Conservation (phyloP, 2,113 vertebrate genomes). For the Lagopus muta region DNA sequence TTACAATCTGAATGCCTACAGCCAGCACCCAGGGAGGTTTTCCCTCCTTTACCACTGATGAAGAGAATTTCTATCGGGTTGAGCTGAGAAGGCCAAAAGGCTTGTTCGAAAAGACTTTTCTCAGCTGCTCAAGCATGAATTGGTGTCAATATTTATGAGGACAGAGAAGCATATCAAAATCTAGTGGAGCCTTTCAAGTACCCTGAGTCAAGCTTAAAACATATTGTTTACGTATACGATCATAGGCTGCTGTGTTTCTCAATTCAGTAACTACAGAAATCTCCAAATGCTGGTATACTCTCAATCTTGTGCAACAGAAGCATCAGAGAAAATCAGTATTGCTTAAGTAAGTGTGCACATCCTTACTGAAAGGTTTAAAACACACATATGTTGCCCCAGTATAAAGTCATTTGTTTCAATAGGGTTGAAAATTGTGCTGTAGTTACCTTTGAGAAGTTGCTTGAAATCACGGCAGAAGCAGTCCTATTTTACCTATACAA, state of each 20-base stretch:
- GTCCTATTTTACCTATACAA: no score
- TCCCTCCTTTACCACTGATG: not conserved
- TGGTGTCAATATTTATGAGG: not conserved
- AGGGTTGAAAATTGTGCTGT: not conserved
- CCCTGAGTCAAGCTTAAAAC: not conserved
- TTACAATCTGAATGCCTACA: not conserved
- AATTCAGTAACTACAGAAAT: not conserved
- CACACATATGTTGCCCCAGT: not conserved
- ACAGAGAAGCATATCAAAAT: not conserved
- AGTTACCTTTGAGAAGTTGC: not conserved
- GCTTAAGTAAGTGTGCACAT: not conserved
- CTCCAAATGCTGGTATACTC: not conserved
- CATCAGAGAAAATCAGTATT: not conserved
- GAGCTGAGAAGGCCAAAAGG: not conserved
- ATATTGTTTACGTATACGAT: not conserved
- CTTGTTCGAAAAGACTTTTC: not conserved
- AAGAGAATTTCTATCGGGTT: not conserved
- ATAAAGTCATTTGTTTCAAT: not conserved
- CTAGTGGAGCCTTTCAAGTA: not conserved
- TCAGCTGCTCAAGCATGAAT: not conserved
- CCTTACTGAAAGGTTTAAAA: not conserved
- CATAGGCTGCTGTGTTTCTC: not conserved
- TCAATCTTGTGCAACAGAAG: not conserved
- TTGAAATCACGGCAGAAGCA: not conserved
- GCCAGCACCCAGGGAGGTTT: fast-evolving